A percentile compares a stretch with the other conserved stretches of the same genome.
These are phyloP conservation scores for Apaloderma vittatum DNA, from an alignment of 2,113 vertebrate genomes.

Conservation along the genomic window DNA sequence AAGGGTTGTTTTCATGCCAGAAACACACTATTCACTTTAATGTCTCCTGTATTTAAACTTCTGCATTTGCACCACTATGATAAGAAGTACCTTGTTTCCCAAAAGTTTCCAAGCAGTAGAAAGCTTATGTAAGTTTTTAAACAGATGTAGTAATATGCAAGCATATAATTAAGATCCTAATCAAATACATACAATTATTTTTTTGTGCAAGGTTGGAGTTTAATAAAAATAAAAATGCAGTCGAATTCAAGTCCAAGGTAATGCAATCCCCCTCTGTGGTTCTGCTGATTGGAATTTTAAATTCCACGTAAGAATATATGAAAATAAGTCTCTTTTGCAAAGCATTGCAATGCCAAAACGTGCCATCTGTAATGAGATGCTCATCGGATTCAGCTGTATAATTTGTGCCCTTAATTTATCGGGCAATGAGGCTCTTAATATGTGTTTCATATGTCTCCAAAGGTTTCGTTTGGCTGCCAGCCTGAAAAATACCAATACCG, in stretches of 20 bases:
- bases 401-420: constrained; percentile 27
- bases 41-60: background rate
- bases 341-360: background rate
- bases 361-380: background rate
- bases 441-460: background rate
- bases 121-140: constrained; percentile 5
- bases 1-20: background rate
- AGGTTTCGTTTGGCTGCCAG: constrained; percentile 13
- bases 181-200: constrained; percentile 25
- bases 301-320: background rate
- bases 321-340: background rate
- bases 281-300: constrained; percentile 27
- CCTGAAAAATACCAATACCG: constrained; percentile 23
- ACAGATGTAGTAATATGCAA: background rate
- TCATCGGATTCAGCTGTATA: background rate
- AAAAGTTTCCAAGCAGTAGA: background rate
- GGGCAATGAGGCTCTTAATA: background rate
- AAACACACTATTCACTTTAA: background rate
- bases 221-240: constrained; percentile 14
- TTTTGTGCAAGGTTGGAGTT: constrained; percentile 4
- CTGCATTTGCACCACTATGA: background rate
- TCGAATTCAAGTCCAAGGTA: constrained; percentile 28
- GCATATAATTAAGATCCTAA: constrained; percentile 36
- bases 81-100: background rate
- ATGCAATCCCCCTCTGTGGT: background rate